Evolutionary conservation across 2,797 vertebrate species (phyloP), one percentile per base, ranked within the genome.

Genomic region (Alcedo atthis): DNA sequence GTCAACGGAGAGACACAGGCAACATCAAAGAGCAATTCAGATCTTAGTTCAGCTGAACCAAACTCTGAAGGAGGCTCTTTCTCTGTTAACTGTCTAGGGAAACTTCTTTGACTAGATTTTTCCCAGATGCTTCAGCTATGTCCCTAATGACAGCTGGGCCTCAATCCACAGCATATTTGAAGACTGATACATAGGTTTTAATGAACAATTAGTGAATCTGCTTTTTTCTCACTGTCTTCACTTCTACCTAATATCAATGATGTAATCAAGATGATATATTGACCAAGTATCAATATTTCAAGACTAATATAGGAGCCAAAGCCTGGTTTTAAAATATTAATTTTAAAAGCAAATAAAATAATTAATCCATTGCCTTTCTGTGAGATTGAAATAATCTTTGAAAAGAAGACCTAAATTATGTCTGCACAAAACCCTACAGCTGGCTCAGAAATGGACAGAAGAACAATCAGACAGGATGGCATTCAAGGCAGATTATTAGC

Each of bases 1-100:
- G 33, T 42, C 51, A 87, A 43, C 0, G 1, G 71, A 94, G 81
- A 84, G 74, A 93, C 63, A 91, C 35, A 69, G 55, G 71, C 67
- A 91, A 58, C 87, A 66, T 86, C 51, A 79, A 81, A 89, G 55
- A 89, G 58, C 55, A 91, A 78, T 85, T 91, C 73, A 92, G 80
- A 69, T 69, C 81, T 81, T 37, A 95, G 67, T 42, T 94, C 59
- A 40, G 70, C 53, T 79, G 88, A 95, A 92, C 46, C 55, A 90
- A 86, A 79, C 25, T 84, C 88, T 79, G 79, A 88, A 92, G 30
- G 32, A 13, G 13, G 30, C 28, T 19, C 70, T 88, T 88, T 51
- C 69, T 87, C 70, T 85, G 24, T 69, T 66, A 88, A 67, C 26
- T 79, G 15, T 30, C 46, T 81, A 81, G 26, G 16, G 79, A 73